These are phyloP conservation scores for Gymnosoma rotundatum DNA, from an alignment of 2,888 invertebrate species.

Conservation along the genomic window DNA sequence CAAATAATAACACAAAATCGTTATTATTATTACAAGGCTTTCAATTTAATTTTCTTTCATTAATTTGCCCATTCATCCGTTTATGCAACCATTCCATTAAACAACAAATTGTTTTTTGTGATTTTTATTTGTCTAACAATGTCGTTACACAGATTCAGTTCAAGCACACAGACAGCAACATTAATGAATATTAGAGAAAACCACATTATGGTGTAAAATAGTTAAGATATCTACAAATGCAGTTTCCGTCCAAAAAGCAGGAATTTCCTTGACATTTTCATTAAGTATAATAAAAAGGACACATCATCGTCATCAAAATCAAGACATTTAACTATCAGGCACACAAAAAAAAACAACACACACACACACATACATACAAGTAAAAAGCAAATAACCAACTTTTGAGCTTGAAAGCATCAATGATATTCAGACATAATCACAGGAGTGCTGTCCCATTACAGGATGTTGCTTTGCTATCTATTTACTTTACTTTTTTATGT, in stretches of 20 bases:
- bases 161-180: constrained; percentile 32
- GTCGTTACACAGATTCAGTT: constrained; percentile 58
- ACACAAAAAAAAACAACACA: constrained; percentile 4
- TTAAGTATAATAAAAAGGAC: constrained; percentile 75
- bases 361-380: no score
- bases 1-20: constrained; percentile 27
- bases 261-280: constrained; percentile 81
- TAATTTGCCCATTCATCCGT: constrained; percentile 62
- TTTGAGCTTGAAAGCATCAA: constrained; percentile 37
- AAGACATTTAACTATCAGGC: constrained; percentile 49
- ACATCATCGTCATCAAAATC: constrained; percentile 57
- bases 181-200: constrained; percentile 24
- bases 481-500: background rate
- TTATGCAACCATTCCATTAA: constrained; percentile 45
- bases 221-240: constrained; percentile 78
- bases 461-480: constrained; percentile 58
- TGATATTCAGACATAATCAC: constrained; percentile 18
- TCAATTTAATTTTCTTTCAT: constrained; percentile 52
- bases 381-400: constrained; percentile 44
- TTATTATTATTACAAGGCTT: constrained; percentile 14
- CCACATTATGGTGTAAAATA: constrained; percentile 74
- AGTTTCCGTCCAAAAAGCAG: constrained; percentile 80
- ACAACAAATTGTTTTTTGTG: constrained; percentile 46
- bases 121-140: constrained; percentile 36
- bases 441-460: constrained; percentile 56